Base-by-base conservation (phyloP, 2,888 invertebrate species). In the Pharmacophagus antenor region DNA sequence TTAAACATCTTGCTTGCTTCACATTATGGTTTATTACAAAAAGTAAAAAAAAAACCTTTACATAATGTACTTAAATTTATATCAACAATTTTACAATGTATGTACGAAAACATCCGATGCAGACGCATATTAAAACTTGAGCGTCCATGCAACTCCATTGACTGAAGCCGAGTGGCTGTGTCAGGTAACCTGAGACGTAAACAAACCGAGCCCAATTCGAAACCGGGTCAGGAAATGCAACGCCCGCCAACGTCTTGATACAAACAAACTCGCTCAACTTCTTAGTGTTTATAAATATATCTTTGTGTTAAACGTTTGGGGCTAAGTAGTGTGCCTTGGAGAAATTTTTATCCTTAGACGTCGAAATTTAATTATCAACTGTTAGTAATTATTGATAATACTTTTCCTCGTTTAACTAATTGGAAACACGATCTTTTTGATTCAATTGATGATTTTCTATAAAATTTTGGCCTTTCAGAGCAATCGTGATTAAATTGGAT, bases 241-340 rank as follows among this genome's bases (percentile, higher is more conserved):
- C 20, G 48, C 56, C 52, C 23, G 63, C 63, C 62, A 63, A 63
- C 65, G 72, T 73, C 70, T 47, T 18, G 47, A 56, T 20, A 49
- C 42, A 57, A 51, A 58, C 46, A 25, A 42, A 42, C 50, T 5
- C 42, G 8, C 18, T 54, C 27, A 18, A 20, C 50, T 37, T 48
- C 47, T 56, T 50, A 21, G 15, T 50, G 44, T 57, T 57, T 52
- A 51, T 23, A 44, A 31, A 37, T 46, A 51, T 17, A 20, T 20
- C 42, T n/a, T 44, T 1, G n/a, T 20, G 42, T 18, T 44, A 44
- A 18, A 44, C n/a, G 37, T 37, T n/a, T 37, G 15, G 37, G 37
- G 37, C 37, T 37, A 37, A 37, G n/a, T 6, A 37, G 15, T n/a
- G 37, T 37, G 37, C 37, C 37, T n/a, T 37, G 37, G n/a, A n/a